Percentiles rank a stretch among this genome's conserved stretches.
phyloP scores from a whole-genome alignment of 2,888 invertebrate genomes.

The Cephus pygmeus region DNA sequence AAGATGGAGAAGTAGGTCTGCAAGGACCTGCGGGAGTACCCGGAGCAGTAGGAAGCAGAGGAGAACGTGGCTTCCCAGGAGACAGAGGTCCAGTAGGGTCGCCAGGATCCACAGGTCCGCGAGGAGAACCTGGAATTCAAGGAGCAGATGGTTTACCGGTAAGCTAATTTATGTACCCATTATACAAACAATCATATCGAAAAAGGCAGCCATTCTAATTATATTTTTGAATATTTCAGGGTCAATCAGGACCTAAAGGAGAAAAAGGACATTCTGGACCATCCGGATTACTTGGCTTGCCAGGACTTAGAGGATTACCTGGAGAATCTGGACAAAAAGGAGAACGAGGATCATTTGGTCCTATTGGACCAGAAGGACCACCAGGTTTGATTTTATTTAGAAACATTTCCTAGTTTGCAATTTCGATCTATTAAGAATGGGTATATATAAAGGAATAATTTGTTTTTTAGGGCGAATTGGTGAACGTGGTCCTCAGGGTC shows the following conservation, averaged over 20 bases:
- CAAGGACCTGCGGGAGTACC: constrained; percentile 73
- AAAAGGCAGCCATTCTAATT: not conserved
- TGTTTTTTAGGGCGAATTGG: constrained; percentile 72
- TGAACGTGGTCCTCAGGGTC: constrained; percentile 83
- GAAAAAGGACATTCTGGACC: constrained; percentile 79
- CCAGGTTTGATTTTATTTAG: constrained; percentile 67
- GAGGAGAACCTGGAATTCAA: constrained; percentile 75
- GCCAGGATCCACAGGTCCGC: constrained; percentile 74
- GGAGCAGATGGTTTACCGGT: constrained; percentile 79
- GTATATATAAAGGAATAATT: constrained; percentile 3
- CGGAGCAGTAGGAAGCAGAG: constrained; percentile 70
- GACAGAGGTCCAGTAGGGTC: constrained; percentile 79
- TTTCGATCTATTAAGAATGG: not conserved
- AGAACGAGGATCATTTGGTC: constrained; percentile 77
- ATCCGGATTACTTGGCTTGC: constrained; percentile 78
- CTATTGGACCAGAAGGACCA: constrained; percentile 81
- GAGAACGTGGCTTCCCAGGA: constrained; percentile 79
- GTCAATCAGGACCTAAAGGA: constrained; percentile 75
- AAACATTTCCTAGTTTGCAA: not conserved
- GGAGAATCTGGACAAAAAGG: constrained; percentile 81
- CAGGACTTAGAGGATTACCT: constrained; percentile 75
- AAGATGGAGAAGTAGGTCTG: constrained; percentile 81
- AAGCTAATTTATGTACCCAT: constrained; percentile 39
- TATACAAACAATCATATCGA: not conserved
- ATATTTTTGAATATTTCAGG: constrained; percentile 64